A percentile compares a stretch with the other conserved stretches of the same genome.
Evolutionary conservation across 2,113 vertebrate species (phyloP).

Genomic region (Ranitomeya variabilis): DNA sequence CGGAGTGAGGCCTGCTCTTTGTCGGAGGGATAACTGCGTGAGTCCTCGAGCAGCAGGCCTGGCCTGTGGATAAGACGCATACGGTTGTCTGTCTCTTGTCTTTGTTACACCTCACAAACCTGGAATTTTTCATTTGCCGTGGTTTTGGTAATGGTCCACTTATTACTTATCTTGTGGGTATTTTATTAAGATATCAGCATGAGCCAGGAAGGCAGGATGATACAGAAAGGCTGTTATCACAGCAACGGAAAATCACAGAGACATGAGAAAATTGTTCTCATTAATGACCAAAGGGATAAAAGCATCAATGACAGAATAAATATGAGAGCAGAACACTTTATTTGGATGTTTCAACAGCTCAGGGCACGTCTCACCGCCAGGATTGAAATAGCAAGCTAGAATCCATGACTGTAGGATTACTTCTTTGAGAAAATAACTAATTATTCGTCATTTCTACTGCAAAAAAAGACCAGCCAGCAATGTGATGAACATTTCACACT

Average conservation of each 20-base stretch:
- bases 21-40: constrained; percentile 41
- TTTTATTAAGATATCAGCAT: constrained; percentile 58
- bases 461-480: neutral
- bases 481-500: constrained; percentile 37
- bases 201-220: constrained; percentile 34
- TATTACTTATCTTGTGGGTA: constrained; percentile 49
- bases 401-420: constrained; percentile 14
- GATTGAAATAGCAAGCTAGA: constrained; percentile 45
- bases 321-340: constrained; percentile 37
- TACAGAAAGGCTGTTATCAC: constrained; percentile 53
- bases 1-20: constrained; percentile 46
- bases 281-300: constrained; percentile 55
- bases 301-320: constrained; percentile 53
- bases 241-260: constrained; percentile 49
- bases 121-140: constrained; percentile 45
- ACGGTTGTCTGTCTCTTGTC: constrained; percentile 31
- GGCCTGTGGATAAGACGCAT: constrained; percentile 40
- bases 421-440: constrained; percentile 38
- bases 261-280: constrained; percentile 56
- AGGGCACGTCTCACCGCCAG: constrained; percentile 43
- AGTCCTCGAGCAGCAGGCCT: constrained; percentile 8
- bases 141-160: constrained; percentile 55
- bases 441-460: constrained; percentile 47
- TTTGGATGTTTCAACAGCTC: constrained; percentile 30
- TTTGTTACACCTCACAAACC: constrained; percentile 55